Base-by-base conservation (phyloP, 2,113 vertebrate genomes). In the Anarrhichthys ocellatus region DNA sequence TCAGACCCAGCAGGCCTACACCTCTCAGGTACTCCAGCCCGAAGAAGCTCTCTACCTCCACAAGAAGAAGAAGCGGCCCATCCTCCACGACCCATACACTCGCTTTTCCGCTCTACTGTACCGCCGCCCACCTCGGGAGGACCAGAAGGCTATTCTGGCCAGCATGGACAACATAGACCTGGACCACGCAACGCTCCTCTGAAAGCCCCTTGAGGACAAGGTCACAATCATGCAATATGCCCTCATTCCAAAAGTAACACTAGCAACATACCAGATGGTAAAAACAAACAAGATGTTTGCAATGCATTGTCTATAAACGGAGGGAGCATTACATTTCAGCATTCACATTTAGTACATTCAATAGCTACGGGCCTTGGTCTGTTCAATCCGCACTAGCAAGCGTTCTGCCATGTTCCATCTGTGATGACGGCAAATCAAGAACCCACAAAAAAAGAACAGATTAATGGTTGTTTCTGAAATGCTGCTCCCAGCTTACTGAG, bases 41-140 rank as follows among this genome's bases (percentile, higher is more conserved):
- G 97, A 97, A 80, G 98, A 98, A 97, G 97, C 97, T 96, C 96
- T 99, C 96, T 99, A 98, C 96, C 97, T 99, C 96, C 96, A 95
- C 87, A 99, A 97, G 96, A 99, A 99, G 96, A 99, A 98, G 95
- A 96, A 95, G 90, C 96, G 96, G 93, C 96, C 97, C 82, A 92
- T 97, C 91, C 96, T 97, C 90, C 96, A 97, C 80, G 97, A 99
- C 91, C 97, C 98, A 73, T 97, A 97, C 66, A 95, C 96, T 92
- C 97, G 97, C 88, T 98, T 99, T 92, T 99, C 97, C 20, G 96
- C 97, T 82, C 95, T 97, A 88, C 93, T 95, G 82, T 98, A 98
- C 95, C 96, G 97, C 77, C 97, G 97, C 90, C 96, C 96, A 66
- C 95, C 95, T 0, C 90, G 66, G 66, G 98, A 99, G 90, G 98